Evolutionary conservation across 2,888 invertebrate species (phyloP), one percentile per base, ranked within the genome.

Genomic region (Drosophila buzzatii): DNA sequence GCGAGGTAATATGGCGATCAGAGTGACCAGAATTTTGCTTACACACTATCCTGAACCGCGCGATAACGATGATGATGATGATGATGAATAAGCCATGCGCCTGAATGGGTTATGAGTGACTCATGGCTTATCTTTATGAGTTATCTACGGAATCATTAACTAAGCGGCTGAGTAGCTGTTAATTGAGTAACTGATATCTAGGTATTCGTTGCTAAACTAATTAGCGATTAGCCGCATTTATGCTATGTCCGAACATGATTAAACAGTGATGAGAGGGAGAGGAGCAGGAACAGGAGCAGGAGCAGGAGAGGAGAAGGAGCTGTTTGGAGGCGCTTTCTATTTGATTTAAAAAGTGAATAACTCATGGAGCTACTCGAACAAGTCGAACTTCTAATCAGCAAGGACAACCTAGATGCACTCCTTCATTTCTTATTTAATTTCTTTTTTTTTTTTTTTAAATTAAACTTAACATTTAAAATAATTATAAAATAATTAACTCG

Each of bases 81-180:
- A 33, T 51, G 12, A 20, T 51, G 51, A 35, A 8, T 35, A 51
- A 51, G 3, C 7, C 33, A 2, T 20, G 12, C 12, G 33, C 33
- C n/a, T 20, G 51, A 33, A 18, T 35, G 18, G 33, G 18, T 7
- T 20, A 35, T 2, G 33, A 7, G n/a, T 51, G 51, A 35, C 20
- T 35, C 51, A 51, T 35, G 33, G 18, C 8, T 6, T 35, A 35
- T 51, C 51, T 14, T 33, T 35, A 35, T 51, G 3, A 12, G 18
- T 14, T 51, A 51, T 51, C 51, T 35, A 20, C 35, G 35, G 51
- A 49, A n/a, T 49, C n/a, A 33, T n/a, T n/a, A 8, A 8, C 16
- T 9, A 42, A 18, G 12, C 9, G 7, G 33, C 18, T 1, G 18
- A 3, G 33, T 18, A 6, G 12, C n/a, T 18, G 12, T 18, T 12